These are phyloP conservation scores for Galaxias olidus DNA, from an alignment of 2,797 vertebrate species.

Conservation along the genomic window DNA sequence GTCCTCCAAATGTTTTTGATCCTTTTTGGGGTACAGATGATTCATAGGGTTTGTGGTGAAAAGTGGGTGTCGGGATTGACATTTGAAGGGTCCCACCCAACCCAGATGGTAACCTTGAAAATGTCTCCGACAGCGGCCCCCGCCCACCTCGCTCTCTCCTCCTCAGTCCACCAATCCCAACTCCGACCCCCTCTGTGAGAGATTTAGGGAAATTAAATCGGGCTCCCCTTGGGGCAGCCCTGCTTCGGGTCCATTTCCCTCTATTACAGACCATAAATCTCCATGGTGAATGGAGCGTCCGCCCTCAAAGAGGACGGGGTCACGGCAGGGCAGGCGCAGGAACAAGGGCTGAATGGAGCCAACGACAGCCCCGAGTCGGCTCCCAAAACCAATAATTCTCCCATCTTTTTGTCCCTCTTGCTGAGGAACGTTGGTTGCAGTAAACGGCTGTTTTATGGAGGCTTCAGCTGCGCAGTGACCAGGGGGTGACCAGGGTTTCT, in stretches of 20 bases:
- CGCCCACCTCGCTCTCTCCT: constrained; percentile 5
- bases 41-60: constrained; percentile 2
- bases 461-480: constrained; percentile 41
- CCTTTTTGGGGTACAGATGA: constrained; percentile 25
- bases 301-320: constrained; percentile 47
- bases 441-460: constrained; percentile 53
- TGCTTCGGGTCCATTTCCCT: constrained; percentile 60
- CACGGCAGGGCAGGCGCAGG: constrained; percentile 61
- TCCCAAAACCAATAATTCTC: constrained; percentile 70
- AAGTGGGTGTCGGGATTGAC: constrained; percentile 34
- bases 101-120: constrained; percentile 72
- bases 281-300: constrained; percentile 59
- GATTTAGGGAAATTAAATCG: constrained; percentile 59
- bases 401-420: constrained; percentile 51
- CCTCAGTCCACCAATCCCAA: constrained; percentile 1
- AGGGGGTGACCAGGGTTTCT: constrained; percentile 57
- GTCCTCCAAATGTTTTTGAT: background rate
- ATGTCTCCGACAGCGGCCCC: constrained; percentile 52
- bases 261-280: constrained; percentile 79
- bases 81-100: constrained; percentile 43
- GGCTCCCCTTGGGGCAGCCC: constrained; percentile 42
- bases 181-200: constrained; percentile 42
- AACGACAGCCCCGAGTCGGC: constrained; percentile 50
- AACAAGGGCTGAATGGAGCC: constrained; percentile 60
- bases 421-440: constrained; percentile 34